Percentiles rank a stretch among this genome's conserved stretches.
Conservation (phyloP, 2,888 invertebrate genomes). For the Erynnis tages region DNA sequence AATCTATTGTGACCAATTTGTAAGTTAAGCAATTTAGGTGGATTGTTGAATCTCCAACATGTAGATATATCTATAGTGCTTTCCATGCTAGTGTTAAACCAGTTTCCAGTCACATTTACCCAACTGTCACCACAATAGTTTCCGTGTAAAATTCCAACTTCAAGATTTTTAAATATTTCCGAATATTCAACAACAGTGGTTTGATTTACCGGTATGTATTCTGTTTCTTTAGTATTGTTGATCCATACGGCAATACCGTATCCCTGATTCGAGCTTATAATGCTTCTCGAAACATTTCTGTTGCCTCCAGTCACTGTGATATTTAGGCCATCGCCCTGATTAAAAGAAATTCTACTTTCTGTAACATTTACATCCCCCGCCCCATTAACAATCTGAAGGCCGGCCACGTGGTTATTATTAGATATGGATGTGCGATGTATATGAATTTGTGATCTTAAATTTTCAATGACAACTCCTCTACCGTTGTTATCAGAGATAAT, state of each 20-base stretch:
- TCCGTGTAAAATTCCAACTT: slow-evolving; percentile 94
- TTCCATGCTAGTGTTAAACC: slow-evolving; percentile 89
- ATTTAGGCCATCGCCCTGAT: slow-evolving; percentile 97
- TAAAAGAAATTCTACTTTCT: slow-evolving; percentile 92
- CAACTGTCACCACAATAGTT: slow-evolving; percentile 94
- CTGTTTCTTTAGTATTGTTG: slow-evolving; percentile 90
- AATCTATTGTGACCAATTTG: slow-evolving; percentile 94
- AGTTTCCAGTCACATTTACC: slow-evolving; percentile 96
- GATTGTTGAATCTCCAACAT: slow-evolving; percentile 86
- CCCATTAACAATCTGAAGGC: slow-evolving; percentile 93
- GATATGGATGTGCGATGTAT: slow-evolving; percentile 91
- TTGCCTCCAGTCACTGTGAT: slow-evolving; percentile 97
- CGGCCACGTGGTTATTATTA: slow-evolving; percentile 94
- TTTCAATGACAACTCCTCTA: slow-evolving; percentile 96
- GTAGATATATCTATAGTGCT: slow-evolving; percentile 91
- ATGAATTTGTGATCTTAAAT: slow-evolving; percentile 93
- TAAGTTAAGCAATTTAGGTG: slow-evolving; percentile 79
- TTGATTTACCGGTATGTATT: slow-evolving; percentile 91
- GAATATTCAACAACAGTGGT: slow-evolving; percentile 94
- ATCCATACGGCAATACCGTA: slow-evolving; percentile 95
- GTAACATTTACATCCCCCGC: slow-evolving; percentile 97
- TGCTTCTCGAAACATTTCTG: slow-evolving; percentile 93
- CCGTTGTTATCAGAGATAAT: slow-evolving; percentile 94
- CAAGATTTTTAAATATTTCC: slow-evolving; percentile 92
- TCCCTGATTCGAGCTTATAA: slow-evolving; percentile 92